Evolutionary conservation across 2,113 vertebrate species (phyloP).

Genomic region (Laticauda laticaudata): DNA sequence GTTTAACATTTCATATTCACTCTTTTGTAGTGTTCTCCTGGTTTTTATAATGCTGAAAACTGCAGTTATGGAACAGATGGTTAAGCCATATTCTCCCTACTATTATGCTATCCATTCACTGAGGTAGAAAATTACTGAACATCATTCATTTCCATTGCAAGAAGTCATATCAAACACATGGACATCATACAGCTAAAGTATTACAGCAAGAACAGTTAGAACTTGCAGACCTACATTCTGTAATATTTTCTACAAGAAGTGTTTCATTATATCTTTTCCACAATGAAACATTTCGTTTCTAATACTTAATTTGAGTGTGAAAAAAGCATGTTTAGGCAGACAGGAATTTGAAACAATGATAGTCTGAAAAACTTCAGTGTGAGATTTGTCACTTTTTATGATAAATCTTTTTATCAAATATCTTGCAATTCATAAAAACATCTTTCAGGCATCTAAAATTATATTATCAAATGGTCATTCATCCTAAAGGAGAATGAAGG

Average conservation of each 20-base stretch:
- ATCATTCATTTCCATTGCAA: constrained; percentile 45
- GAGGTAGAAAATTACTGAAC: constrained; percentile 41
- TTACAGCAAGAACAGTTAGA: constrained; percentile 33
- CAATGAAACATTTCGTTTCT: constrained; percentile 33
- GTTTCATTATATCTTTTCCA: constrained; percentile 38
- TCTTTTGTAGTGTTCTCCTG: constrained; percentile 32
- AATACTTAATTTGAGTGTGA: constrained; percentile 21
- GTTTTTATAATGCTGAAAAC: constrained; percentile 33
- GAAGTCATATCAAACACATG: constrained; percentile 40
- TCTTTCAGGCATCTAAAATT: constrained; percentile 2
- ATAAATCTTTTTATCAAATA: constrained; percentile 20
- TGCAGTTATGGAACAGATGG: constrained; percentile 25
- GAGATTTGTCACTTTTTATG: constrained; percentile 24
- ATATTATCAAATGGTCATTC: neutral
- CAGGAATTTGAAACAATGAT: constrained; percentile 19
- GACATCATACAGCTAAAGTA: constrained; percentile 18
- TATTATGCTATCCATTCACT: constrained; percentile 25
- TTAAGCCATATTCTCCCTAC: constrained; percentile 44
- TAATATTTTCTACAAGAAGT: constrained; percentile 38
- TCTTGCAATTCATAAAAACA: constrained; percentile 36
- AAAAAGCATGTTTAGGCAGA: constrained; percentile 27
- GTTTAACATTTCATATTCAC: neutral
- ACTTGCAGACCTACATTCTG: constrained; percentile 7
- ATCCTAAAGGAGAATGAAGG: neutral
- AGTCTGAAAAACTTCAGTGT: constrained; percentile 23